These are phyloP conservation scores for Polypedilum pembai DNA, from an alignment of 1,140 invertebrate genomes.

Conservation along the genomic window DNA sequence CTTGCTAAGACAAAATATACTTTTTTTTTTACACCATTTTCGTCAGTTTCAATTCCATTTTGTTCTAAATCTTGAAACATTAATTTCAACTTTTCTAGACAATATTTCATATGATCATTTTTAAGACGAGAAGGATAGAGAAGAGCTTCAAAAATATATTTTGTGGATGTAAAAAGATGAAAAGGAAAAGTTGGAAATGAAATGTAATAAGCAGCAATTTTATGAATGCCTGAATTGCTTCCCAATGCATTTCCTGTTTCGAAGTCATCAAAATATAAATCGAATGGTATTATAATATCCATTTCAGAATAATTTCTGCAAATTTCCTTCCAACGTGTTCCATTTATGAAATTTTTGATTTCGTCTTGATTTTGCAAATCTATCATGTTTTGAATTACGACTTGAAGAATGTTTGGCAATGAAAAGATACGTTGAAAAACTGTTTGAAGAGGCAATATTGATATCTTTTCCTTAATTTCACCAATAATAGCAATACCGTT, in stretches of 20 bases:
- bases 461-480: neutral
- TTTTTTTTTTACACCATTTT: conserved; percentile 4
- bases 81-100: conserved; percentile 29
- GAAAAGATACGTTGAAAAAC: neutral
- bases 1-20: conserved; percentile 35
- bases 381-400: neutral
- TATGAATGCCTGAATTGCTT: conserved; percentile 26
- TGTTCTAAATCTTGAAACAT: conserved; percentile 29
- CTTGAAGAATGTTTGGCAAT: neutral
- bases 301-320: neutral
- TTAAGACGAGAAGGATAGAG: conserved; percentile 30
- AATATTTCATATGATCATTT: conserved; percentile 28
- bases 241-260: conserved; percentile 31
- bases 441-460: neutral
- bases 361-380: neutral
- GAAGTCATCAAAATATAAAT: conserved; percentile 31
- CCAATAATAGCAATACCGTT: neutral
- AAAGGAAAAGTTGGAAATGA: conserved; percentile 30
- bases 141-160: conserved; percentile 30
- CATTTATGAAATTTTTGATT: neutral
- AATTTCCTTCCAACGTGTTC: neutral
- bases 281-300: conserved; percentile 30
- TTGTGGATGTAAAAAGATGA: conserved; percentile 30
- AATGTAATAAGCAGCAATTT: conserved; percentile 31
- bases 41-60: conserved; percentile 29